phyloP scores from a whole-genome alignment of 2,797 vertebrate genomes.

The Sardinella longiceps region DNA sequence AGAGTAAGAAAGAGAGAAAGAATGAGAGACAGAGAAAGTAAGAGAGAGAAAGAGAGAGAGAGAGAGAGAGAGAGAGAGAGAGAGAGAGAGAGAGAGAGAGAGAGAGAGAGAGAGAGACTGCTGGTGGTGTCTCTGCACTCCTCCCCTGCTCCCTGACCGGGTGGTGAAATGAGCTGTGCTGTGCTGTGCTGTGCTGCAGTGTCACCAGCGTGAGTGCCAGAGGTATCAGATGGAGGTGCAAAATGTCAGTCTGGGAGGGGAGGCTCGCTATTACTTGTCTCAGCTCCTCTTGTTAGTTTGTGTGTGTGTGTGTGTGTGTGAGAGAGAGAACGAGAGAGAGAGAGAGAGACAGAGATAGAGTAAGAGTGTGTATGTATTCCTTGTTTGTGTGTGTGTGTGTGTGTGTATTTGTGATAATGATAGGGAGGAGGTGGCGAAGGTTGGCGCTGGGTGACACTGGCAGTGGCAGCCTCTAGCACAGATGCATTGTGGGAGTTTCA shows the following conservation, averaged over 20 bases:
- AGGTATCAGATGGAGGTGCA: constrained; percentile 14
- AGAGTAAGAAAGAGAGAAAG: background rate
- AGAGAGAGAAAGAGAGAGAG: background rate
- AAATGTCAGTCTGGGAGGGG: constrained; percentile 13
- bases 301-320: constrained; percentile 12
- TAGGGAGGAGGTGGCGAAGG: background rate
- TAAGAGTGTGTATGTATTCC: background rate
- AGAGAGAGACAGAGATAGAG: too few relatives aligned
- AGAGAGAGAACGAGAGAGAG: too few relatives aligned
- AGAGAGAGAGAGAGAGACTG: background rate
- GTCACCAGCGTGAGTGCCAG: background rate
- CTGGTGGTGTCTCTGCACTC: background rate
- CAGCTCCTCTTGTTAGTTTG: background rate
- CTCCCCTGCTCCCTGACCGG: background rate
- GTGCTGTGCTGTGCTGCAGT: background rate
- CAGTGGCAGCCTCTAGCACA: background rate
- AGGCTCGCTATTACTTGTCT: background rate
- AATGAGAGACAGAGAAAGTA: too few relatives aligned
- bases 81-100: background rate
- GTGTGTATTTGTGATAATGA: background rate
- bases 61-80: background rate
- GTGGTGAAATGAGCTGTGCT: background rate
- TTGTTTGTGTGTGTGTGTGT: constrained; percentile 15
- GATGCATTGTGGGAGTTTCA: background rate
- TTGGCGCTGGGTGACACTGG: background rate